phyloP scores from a whole-genome alignment of 2,113 vertebrate species.

The zebrafish (Danio rerio) region DNA sequence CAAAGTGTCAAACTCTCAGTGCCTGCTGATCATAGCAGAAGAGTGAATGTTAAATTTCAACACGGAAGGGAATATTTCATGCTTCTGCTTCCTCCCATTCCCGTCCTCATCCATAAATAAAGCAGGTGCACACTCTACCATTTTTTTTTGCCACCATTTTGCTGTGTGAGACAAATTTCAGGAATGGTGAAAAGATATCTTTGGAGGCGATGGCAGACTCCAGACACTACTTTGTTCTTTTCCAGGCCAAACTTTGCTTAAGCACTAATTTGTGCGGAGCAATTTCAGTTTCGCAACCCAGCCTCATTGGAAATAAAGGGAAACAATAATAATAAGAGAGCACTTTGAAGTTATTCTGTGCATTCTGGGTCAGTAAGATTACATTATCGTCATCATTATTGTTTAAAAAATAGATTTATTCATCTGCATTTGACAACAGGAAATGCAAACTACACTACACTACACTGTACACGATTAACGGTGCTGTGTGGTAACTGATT shows the following conservation, averaged over 20 bases:
- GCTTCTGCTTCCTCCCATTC: neutral
- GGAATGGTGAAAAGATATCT: neutral
- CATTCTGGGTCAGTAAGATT: too few relatives aligned
- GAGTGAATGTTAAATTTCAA: constrained; percentile 53
- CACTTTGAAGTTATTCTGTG: too few relatives aligned
- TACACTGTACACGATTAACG: too few relatives aligned
- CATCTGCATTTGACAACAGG: too few relatives aligned
- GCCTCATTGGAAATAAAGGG: neutral
- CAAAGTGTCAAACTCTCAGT: neutral
- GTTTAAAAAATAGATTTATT: too few relatives aligned
- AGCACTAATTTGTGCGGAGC: neutral
- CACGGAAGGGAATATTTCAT: constrained; percentile 43
- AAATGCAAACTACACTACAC: too few relatives aligned
- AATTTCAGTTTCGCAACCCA: neutral
- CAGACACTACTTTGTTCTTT: neutral
- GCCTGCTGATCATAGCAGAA: constrained; percentile 54
- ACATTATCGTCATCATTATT: too few relatives aligned
- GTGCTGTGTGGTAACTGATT: too few relatives aligned
- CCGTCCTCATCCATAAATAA: neutral
- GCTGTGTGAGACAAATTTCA: neutral
- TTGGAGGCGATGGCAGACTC: neutral
- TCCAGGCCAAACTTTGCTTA: constrained; percentile 3
- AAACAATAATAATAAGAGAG: too few relatives aligned
- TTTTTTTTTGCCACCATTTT: neutral
- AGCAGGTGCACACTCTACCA: neutral